A percentile compares a stretch with the other conserved stretches of the same genome.
Conservation (phyloP, 2,113 vertebrate species). For the Xenopus borealis region DNA sequence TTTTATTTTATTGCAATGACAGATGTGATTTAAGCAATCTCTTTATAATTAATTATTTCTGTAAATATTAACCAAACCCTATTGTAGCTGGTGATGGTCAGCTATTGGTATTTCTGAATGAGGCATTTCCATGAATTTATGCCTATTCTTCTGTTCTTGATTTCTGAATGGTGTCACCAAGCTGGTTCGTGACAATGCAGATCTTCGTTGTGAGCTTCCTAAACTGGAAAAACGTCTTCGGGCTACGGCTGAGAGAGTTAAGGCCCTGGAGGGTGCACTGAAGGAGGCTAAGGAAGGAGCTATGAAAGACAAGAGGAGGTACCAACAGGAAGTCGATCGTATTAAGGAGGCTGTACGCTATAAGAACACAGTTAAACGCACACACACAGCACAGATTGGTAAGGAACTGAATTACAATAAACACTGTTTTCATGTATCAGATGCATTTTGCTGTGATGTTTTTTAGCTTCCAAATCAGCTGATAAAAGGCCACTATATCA, state of each 20-base stretch:
- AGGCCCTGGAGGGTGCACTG: constrained; percentile 86
- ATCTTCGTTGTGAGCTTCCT: constrained; percentile 93
- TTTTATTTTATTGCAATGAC: too few relatives aligned
- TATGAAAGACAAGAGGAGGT: constrained; percentile 82
- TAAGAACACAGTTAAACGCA: constrained; percentile 73
- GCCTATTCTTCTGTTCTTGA: constrained; percentile 11
- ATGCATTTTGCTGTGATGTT: too few relatives aligned
- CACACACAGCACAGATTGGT: constrained; percentile 84
- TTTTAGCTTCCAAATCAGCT: too few relatives aligned
- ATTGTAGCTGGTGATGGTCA: too few relatives aligned
- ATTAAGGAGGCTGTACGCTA: constrained; percentile 84
- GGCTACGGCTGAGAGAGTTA: constrained; percentile 88
- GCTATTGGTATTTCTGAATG: too few relatives aligned
- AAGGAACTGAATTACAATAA: constrained; percentile 34
- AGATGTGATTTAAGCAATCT: too few relatives aligned
- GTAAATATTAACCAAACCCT: too few relatives aligned
- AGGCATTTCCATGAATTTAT: not conserved
- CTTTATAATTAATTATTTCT: too few relatives aligned
- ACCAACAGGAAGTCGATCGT: constrained; percentile 88
- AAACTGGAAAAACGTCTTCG: constrained; percentile 93
- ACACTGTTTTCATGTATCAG: too few relatives aligned
- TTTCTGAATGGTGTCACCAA: constrained; percentile 45
- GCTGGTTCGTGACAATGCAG: constrained; percentile 94
- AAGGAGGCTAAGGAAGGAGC: constrained; percentile 91
- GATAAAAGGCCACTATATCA: too few relatives aligned